A percentile compares a stretch with the other conserved stretches of the same genome.
phyloP scores from a whole-genome alignment of 1,140 invertebrate genomes.

The Achatina immaculata region DNA sequence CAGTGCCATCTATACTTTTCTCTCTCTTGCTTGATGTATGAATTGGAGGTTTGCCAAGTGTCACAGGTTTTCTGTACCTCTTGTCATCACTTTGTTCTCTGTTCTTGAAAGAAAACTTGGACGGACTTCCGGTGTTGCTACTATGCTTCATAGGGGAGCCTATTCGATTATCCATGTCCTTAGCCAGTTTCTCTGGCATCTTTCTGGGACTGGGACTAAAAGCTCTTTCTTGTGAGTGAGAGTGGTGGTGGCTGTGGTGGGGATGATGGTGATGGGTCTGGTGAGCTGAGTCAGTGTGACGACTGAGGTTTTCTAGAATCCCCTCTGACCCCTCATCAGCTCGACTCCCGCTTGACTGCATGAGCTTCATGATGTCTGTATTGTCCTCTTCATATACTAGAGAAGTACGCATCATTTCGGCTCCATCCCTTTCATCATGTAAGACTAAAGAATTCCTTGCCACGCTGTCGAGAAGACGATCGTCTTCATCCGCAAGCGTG shows the following conservation, averaged over 20 bases:
- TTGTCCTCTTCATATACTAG: conserved; percentile 62
- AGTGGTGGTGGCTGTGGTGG: conserved; percentile 28
- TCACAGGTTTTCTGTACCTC: conserved; percentile 49
- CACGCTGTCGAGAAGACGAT: conserved; percentile 58
- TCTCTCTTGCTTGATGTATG: conserved; percentile 49
- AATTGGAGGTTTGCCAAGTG: conserved; percentile 52
- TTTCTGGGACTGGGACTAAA: conserved; percentile 56
- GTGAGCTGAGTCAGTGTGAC: conserved; percentile 17
- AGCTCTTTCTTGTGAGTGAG: conserved; percentile 24
- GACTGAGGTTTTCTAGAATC: conserved; percentile 33
- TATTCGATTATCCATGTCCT: conserved; percentile 63
- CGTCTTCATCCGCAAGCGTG: conserved; percentile 63
- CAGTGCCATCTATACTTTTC: conserved; percentile 39
- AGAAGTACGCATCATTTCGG: conserved; percentile 53
- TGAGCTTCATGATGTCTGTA: conserved; percentile 41
- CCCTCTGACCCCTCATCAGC: conserved; percentile 34
- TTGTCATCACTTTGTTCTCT: conserved; percentile 59
- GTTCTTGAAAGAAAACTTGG: conserved; percentile 58
- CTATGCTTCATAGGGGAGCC: conserved; percentile 53
- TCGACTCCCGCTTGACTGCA: conserved; percentile 35
- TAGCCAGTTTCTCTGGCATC: conserved; percentile 63
- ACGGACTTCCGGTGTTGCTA: conserved; percentile 48
- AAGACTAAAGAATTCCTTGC: conserved; percentile 60
- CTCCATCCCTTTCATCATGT: conserved; percentile 57
- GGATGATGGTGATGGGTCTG: conserved; percentile 10